A percentile compares a stretch with the other conserved stretches of the same genome.
These are phyloP conservation scores for Saguinus midas DNA, from an alignment of 2,113 vertebrate species.

Conservation along the genomic window DNA sequence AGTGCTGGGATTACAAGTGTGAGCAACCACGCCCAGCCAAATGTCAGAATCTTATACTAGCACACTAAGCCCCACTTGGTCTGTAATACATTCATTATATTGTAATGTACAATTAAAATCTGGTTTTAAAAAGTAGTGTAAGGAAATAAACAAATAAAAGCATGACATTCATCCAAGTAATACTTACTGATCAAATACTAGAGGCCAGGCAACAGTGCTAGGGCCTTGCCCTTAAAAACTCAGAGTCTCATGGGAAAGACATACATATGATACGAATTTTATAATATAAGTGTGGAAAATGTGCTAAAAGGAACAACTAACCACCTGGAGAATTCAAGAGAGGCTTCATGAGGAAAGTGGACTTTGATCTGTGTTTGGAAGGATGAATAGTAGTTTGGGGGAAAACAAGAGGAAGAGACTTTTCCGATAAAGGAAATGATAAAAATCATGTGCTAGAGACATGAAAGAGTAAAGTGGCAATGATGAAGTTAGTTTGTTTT, in stretches of 20 bases:
- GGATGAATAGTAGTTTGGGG: background rate
- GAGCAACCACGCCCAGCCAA: background rate
- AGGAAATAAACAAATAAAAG: background rate
- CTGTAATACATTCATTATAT: background rate
- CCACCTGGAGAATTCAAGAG: background rate
- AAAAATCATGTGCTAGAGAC: background rate
- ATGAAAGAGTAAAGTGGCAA: background rate
- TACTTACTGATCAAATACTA: background rate
- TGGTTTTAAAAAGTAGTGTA: background rate
- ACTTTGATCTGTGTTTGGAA: slow-evolving; percentile 8
- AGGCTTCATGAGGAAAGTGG: background rate
- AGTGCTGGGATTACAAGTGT: no score
- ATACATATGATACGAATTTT: background rate
- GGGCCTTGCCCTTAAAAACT: background rate
- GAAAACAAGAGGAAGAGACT: background rate
- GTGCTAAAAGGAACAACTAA: background rate
- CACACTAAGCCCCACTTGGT: background rate
- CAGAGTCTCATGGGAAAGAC: background rate
- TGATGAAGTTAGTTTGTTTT: background rate
- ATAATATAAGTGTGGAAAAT: background rate
- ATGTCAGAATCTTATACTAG: background rate
- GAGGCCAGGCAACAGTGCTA: background rate
- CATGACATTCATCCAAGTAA: background rate
- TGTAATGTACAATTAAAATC: background rate
- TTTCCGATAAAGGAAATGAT: background rate